Base-by-base conservation (phyloP, 2,888 invertebrate genomes). In the Perizoma flavofasciatum region DNA sequence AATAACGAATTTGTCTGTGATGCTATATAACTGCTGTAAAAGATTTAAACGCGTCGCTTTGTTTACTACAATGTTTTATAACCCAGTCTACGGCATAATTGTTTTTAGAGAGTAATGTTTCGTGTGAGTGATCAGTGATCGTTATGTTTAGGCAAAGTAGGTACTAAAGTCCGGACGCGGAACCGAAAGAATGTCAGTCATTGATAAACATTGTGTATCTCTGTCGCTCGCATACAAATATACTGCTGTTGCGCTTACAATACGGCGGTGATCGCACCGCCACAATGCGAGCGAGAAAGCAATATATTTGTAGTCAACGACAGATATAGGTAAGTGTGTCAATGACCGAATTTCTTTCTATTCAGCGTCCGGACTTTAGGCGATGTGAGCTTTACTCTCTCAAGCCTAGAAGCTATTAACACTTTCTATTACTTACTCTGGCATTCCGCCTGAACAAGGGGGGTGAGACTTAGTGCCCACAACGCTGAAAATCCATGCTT, bases 401-500 rank as follows among this genome's bases (percentile, higher is more conserved):
- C 69, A 82, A 83, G 82, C 82, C 71, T 74, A 73, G 67, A 82
- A 83, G 82, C 81, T 73, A 72, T 73, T 71, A 59, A 65, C 48
- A 63, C 61, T 55, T 63, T 60, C 63, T 51, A 65, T 55, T 91
- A 92, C 92, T 92, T 86, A 92, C 92, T 92, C 78, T 92, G 92
- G 87, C 92, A 92, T 88, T 92, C 91, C 79, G 92, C 91, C 85
- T 89, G 89, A 68, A 92, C 88, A 80, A 92, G 85, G 66, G 92
- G 91, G 82, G 86, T 86, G 81, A 92, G 83, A 81, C 84, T 85
- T 86, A 92, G 82, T 73, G 88, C 90, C 92, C 92, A 92, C 80
- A 92, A 87, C 78, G 92, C 92, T 92, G 92, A 90, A 92, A 92
- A 91, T 82, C 88, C 91, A 92, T 91, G 92, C 92, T 82, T 80